These are phyloP conservation scores for Callipepla californica DNA, from an alignment of 2,113 vertebrate species.

Conservation along the genomic window DNA sequence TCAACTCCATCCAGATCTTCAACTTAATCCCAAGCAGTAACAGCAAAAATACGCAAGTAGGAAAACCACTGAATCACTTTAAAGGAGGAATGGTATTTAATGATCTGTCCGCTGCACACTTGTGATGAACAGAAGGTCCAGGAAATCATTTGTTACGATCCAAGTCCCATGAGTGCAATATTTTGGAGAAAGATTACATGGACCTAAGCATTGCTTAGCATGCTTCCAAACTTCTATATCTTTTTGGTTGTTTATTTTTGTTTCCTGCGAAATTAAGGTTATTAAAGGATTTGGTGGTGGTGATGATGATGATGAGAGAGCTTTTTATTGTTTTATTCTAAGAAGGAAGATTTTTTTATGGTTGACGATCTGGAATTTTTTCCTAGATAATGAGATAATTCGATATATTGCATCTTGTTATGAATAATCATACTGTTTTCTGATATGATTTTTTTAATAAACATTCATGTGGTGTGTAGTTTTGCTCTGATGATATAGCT, in stretches of 20 bases:
- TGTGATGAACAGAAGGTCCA: not conserved
- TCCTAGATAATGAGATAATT: not conserved
- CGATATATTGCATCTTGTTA: not conserved
- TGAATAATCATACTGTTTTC: conserved; percentile 34
- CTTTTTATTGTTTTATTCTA: conserved; percentile 1
- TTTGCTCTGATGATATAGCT: not conserved
- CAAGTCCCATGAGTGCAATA: not conserved
- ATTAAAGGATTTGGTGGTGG: not conserved
- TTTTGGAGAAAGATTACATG: not conserved
- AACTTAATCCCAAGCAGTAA: not conserved
- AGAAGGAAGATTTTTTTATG: not conserved
- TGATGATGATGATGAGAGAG: not conserved
- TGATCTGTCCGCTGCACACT: not conserved
- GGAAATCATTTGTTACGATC: not conserved
- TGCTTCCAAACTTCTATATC: not conserved
- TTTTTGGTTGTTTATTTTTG: not conserved
- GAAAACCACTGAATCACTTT: accelerated
- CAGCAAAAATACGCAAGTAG: not conserved
- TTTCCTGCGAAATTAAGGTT: conserved; percentile 13
- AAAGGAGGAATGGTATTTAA: not conserved
- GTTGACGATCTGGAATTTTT: not conserved
- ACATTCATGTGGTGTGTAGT: not conserved
- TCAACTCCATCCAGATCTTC: not conserved
- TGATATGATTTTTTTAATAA: not conserved
- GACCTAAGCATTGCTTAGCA: not conserved